Percentiles rank a stretch among this genome's conserved stretches.
These are phyloP conservation scores for Lasioglossum villosulum DNA, from an alignment of 2,888 invertebrate genomes.

Conservation along the genomic window DNA sequence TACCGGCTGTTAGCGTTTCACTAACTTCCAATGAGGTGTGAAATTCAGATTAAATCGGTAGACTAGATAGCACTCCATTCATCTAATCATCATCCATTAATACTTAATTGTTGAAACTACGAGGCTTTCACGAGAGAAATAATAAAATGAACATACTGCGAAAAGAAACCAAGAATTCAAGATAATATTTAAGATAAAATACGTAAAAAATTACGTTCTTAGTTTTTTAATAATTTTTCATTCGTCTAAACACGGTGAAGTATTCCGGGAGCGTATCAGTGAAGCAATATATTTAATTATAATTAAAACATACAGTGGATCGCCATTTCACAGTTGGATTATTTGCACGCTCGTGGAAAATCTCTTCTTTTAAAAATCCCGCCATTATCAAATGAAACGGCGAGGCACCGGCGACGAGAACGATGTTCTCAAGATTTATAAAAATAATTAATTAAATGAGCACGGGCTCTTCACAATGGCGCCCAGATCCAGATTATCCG, in stretches of 20 bases:
- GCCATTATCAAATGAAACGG: neutral
- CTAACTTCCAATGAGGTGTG: neutral
- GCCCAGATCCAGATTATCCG: neutral
- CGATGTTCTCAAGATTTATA: neutral
- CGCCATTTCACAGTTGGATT: neutral
- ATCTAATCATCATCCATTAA: neutral
- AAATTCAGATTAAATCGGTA: neutral
- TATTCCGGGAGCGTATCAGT: neutral
- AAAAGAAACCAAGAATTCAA: neutral
- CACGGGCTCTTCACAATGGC: neutral
- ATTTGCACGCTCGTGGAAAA: neutral
- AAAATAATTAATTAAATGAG: slow-evolving; percentile 9
- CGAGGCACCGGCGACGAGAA: neutral
- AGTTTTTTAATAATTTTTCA: neutral
- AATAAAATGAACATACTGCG: neutral
- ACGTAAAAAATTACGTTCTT: neutral
- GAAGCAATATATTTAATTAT: neutral
- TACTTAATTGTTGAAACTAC: neutral
- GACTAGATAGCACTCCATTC: neutral
- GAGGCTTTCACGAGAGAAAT: neutral
- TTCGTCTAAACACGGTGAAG: neutral
- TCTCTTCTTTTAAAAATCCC: neutral
- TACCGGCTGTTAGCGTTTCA: neutral
- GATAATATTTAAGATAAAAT: neutral
- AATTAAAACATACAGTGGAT: neutral